Conservation (phyloP, 2,113 vertebrate genomes). For the Bubalus kerabau region DNA sequence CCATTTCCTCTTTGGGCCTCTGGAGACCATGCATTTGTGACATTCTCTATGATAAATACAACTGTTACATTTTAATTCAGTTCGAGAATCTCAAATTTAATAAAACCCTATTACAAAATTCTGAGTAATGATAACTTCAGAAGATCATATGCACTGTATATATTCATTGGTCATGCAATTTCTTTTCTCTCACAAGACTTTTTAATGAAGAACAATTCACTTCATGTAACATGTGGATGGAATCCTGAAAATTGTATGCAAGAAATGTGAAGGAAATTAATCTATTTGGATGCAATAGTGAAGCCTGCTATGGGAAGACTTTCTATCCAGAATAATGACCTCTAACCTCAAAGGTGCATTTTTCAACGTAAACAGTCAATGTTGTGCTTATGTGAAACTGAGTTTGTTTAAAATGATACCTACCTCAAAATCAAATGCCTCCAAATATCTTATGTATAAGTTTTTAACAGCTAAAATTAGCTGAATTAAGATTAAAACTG, state of each 20-base stretch:
- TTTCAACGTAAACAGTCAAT: background rate
- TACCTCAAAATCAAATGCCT: background rate
- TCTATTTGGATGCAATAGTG: background rate
- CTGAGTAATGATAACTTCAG: background rate
- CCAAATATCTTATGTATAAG: background rate
- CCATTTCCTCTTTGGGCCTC: background rate
- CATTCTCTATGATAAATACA: conserved; percentile 29
- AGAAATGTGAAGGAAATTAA: background rate
- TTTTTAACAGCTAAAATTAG: background rate
- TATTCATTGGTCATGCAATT: background rate
- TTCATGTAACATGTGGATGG: background rate
- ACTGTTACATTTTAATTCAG: background rate
- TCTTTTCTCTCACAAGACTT: background rate
- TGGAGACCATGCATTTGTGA: background rate
- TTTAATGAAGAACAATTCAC: background rate
- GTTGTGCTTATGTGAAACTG: background rate
- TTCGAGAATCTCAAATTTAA: conserved; percentile 21
- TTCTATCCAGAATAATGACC: background rate
- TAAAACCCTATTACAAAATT: background rate
- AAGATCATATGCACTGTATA: background rate
- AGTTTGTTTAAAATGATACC: conserved; percentile 16
- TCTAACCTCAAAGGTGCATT: conserved; percentile 17
- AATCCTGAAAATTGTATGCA: background rate
- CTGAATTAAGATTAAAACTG: background rate
- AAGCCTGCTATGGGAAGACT: background rate